Evolutionary conservation across 2,113 vertebrate species (phyloP), one percentile per base, ranked within the genome.

Genomic region (Mastomys coucha): DNA sequence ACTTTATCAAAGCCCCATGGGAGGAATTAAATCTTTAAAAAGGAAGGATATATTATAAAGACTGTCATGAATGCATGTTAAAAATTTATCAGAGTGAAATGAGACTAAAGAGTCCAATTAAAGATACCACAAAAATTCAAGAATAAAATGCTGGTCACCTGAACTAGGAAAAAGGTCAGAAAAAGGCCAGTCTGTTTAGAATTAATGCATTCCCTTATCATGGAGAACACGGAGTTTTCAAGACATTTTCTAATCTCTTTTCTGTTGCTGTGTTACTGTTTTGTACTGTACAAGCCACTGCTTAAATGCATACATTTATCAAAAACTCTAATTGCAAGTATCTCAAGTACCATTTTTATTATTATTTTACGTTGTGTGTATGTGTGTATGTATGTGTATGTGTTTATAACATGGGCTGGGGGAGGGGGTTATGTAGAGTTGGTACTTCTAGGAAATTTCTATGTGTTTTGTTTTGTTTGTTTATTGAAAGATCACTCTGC

Each of bases 21-120:
- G 49, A 93, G 26, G 11, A 70, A 88, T 39, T 65, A 4, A 70
- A 92, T 88, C 80, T 92, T 94, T 81, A 87, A 42, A 19, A 77
- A 31, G 24, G 6, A 89, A 82, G 7, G 26, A 33, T 45, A 51
- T 88, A 65, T 91, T 51, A 49, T 91, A 89, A 75, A 81, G 60
- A 81, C 81, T 19, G 12, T 28, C 39, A 33, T 84, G 60, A 63
- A 81, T 65, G 26, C 6, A 3, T 58, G 9, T 65, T 77, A 95
- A 93, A 93, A 95, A 72, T 33, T 75, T 33, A 73, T 73, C 88
- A 75, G 67, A 92, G 26, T 81, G 33, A 31, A 31, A 67, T 80
- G 72, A 56, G 60, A n/a, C 16, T 75, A 81, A 91, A 80, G 22
- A 78, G 8, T n/a, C 19, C 22, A 77, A 10, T 88, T 91, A 93